A percentile compares a stretch with the other conserved stretches of the same genome.
These are phyloP conservation scores for Heliconius ethilla DNA, from an alignment of 2,888 invertebrate genomes.

Conservation along the genomic window DNA sequence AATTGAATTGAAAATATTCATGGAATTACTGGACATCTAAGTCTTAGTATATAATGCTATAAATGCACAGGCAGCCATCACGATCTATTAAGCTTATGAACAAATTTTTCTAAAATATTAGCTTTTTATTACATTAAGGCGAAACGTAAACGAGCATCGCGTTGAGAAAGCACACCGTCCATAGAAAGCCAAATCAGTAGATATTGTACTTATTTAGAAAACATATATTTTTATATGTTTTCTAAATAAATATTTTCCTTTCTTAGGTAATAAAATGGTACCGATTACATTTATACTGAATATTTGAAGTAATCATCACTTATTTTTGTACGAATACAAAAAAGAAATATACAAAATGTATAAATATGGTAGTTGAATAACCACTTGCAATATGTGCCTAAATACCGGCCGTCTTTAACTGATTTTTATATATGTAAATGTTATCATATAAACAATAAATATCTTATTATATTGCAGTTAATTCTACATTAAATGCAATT, in stretches of 20 bases:
- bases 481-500: not conserved
- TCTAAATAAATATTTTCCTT: no score
- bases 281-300: not conserved
- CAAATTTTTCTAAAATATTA: no score
- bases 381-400: not conserved
- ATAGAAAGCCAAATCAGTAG: not conserved
- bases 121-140: not conserved
- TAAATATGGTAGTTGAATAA: not conserved
- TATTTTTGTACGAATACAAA: not conserved
- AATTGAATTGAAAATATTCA: not conserved
- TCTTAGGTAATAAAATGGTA: no score
- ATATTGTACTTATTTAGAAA: no score
- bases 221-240: no score
- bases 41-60: no score
- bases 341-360: not conserved
- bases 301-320: not conserved
- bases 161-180: not conserved
- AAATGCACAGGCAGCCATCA: no score
- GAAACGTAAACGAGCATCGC: not conserved
- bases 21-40: no score
- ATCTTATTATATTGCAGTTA: not conserved
- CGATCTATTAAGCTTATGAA: no score
- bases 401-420: not conserved
- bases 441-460: not conserved
- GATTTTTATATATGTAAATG: not conserved